Base-by-base conservation (phyloP, 2,797 vertebrate species). In the Chrosomus eos region DNA sequence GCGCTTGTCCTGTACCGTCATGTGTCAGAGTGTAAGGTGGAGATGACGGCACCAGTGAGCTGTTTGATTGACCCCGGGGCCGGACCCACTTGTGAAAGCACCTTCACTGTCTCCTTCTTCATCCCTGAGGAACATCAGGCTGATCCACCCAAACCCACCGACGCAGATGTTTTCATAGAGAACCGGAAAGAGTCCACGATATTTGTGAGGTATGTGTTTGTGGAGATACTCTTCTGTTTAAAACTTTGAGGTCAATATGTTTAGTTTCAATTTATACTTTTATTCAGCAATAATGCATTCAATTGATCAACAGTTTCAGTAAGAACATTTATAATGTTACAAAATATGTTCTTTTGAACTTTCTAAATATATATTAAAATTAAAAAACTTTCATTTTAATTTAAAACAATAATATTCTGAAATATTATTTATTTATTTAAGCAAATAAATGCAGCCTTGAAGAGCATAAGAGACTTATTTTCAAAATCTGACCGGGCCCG, bases 1-100 rank as follows among this genome's bases (percentile, higher is more conserved):
- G 31, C 28, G 0, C 10, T 31, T 74, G 60, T 79, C 1, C n/a
- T 55, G 21, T 84, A 33, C 60, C 10, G 21, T 60, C 13, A 13
- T 60, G 51, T 81, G 26, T 72, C 71, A 97, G 94, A 93, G 91
- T 83, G 84, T 38, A 97, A 94, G 85, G 94, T 96, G 89, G 91
- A 95, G 83, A 95, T 95, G 95, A 96, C 95, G 0, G 93, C 94
- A 9, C 94, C 95, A 0, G 93, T 95, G 84, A 93, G 92, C 0
- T 96, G 95, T 89, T 93, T 88, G 0, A 94, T 97, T 84, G 91
- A 94, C 11, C 94, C 95, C 0, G 95, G 94, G 11, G 89, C 92
- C 2, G 92, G 94, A 8, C 95, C 95, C 0, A 87, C 94, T 0
- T 95, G 95, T 3, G 93, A 91, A 8, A 92, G 94, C 87, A 91